Conservation (phyloP, 2,113 vertebrate genomes). For the Canis aureus region DNA sequence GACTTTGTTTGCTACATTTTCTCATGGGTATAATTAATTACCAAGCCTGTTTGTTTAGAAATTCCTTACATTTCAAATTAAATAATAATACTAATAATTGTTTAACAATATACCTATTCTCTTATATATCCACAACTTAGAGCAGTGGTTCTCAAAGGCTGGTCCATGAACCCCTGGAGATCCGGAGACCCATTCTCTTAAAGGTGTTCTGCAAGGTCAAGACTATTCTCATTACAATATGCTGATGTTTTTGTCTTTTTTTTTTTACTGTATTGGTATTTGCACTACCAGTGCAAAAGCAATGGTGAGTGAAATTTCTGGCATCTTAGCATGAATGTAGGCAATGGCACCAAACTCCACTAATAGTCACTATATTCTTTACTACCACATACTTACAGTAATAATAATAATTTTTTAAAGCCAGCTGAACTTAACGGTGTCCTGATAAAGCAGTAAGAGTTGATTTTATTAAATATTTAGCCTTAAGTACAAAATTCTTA, state of each 20-base stretch:
- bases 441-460: background rate
- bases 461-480: constrained; percentile 38
- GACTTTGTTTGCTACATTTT: background rate
- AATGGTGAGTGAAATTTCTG: background rate
- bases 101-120: background rate
- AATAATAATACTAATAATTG: background rate
- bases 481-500: background rate
- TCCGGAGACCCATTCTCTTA: background rate
- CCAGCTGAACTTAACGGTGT: background rate
- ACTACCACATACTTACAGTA: background rate
- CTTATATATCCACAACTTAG: background rate
- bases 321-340: background rate
- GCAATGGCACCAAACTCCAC: background rate
- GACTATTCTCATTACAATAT: background rate
- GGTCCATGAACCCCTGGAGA: background rate
- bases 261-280: background rate
- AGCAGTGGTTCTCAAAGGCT: background rate
- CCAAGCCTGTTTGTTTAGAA: constrained; percentile 15
- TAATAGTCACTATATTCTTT: background rate
- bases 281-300: background rate
- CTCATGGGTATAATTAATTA: background rate
- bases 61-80: constrained; percentile 14
- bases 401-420: constrained; percentile 37
- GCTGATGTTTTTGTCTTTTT: background rate
- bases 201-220: background rate